Evolutionary conservation across 2,113 vertebrate genomes (phyloP).

Genomic region (Gavia stellata): DNA sequence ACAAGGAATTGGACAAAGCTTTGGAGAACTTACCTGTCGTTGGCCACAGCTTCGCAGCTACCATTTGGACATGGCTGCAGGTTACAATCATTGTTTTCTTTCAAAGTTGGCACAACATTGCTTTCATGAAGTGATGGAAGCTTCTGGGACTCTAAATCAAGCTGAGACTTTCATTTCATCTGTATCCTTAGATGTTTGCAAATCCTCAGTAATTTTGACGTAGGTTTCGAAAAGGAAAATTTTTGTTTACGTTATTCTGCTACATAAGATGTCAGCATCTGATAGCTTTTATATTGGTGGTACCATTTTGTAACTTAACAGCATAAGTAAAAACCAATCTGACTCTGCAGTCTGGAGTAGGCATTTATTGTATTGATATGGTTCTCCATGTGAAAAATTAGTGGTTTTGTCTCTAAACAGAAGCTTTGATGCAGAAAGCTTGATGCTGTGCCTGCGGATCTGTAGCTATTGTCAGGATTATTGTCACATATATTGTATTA

Average conservation of each 20-base stretch:
- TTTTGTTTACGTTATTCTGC: accelerated
- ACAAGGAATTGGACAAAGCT: not conserved
- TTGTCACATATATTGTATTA: not conserved
- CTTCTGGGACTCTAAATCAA: not conserved
- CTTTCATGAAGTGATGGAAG: not conserved
- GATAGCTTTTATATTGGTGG: not conserved
- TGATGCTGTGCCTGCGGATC: not conserved
- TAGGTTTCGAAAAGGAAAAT: accelerated
- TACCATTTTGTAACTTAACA: not conserved
- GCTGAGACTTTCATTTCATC: not conserved
- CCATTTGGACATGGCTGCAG: not conserved
- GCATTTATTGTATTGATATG: not conserved
- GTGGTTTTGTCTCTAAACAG: not conserved
- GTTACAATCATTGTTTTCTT: not conserved
- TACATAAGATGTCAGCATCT: not conserved
- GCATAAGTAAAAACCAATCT: not conserved
- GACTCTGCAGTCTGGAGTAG: not conserved
- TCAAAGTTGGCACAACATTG: not conserved
- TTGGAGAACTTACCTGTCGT: not conserved
- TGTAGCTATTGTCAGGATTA: not conserved
- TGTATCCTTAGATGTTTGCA: not conserved
- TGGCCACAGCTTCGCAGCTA: not conserved
- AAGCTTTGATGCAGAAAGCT: not conserved
- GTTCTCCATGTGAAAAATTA: not conserved
- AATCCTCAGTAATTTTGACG: not conserved